Base-by-base conservation (phyloP, 2,888 invertebrate genomes). In the Pristionchus fissidentatus region DNA sequence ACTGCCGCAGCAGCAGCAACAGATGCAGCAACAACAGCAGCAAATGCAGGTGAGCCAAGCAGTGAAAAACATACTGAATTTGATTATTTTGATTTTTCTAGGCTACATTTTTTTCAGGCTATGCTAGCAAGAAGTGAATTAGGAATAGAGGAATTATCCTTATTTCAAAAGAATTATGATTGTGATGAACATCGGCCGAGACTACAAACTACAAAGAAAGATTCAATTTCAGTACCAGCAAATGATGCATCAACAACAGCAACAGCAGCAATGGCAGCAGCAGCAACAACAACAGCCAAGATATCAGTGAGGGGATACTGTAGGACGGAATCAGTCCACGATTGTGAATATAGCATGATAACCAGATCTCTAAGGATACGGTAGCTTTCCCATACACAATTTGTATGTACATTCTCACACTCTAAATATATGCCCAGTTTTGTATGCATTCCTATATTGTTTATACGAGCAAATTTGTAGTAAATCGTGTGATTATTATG, bases 231-330 rank as follows among this genome's bases (percentile, higher is more conserved):
- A 49, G 49, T 49, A 49, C 13, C 49, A 10, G 19, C 49, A 49
- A 19, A 49, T 49, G 75, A 7, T 49, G 75, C 49, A 35, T 19
- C 32, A 49, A 13, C 29, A 46, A 15, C 75, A 49, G 15, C 32
- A 75, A 29, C 75, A 75, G 8, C 66, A 66, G 22, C 66, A 66
- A 41, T 32, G 38, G 43, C 70, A 70, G 43, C 41, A 41, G 70
- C 70, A 41, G 70, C 70, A 70, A 26, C 70, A 35, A 10, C 41
- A 19, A 10, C 26, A 15, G 22, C 57, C 57, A 1, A 8, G 70
- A 70, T 70, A 10, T 26, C 41, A 70, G 38, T 70, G 70, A 70
- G 43, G 10, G 26, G n/a, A 62, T 5, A 60, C 3, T 26, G 29
- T 10, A 26, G n/a, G n/a, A n/a, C n/a, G n/a, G 60, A 4, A n/a